phyloP scores from a whole-genome alignment of 1,140 invertebrate genomes.

The Triops longicaudatus region DNA sequence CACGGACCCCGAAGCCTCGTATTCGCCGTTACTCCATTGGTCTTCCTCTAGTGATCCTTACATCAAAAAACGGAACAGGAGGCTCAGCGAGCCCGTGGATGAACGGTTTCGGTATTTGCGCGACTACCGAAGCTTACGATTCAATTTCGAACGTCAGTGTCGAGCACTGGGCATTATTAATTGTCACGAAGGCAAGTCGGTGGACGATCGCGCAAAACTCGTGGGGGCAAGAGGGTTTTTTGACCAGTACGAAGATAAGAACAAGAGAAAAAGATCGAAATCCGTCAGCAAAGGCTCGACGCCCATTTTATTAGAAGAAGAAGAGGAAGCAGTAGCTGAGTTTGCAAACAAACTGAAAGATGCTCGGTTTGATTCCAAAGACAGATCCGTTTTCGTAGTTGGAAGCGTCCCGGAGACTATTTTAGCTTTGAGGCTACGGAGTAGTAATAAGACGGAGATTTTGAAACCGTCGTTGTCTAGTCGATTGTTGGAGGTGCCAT shows the following conservation, averaged over 20 bases:
- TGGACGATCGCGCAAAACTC: background rate
- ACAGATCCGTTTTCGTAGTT: background rate
- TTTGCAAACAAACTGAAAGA: background rate
- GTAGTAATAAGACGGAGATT: background rate
- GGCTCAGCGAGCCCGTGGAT: background rate
- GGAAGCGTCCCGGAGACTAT: background rate
- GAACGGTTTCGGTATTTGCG: slow-evolving; percentile 22
- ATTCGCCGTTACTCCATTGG: background rate
- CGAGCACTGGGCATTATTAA: background rate
- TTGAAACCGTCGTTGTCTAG: slow-evolving; percentile 2
- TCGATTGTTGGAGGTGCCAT: slow-evolving; percentile 7
- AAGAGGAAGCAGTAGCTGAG: background rate
- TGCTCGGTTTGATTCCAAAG: background rate
- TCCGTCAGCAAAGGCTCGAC: background rate
- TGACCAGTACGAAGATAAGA: background rate
- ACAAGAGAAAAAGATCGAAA: background rate
- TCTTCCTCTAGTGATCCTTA: background rate
- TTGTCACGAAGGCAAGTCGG: background rate
- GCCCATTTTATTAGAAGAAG: background rate
- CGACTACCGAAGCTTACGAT: slow-evolving; percentile 33
- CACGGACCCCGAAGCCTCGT: background rate
- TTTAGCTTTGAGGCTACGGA: background rate
- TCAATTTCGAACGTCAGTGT: slow-evolving; percentile 18
- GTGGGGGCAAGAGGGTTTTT: background rate
- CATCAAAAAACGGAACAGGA: background rate